phyloP scores from a whole-genome alignment of 2,797 vertebrate genomes.

The Pachyuromys duprasi region DNA sequence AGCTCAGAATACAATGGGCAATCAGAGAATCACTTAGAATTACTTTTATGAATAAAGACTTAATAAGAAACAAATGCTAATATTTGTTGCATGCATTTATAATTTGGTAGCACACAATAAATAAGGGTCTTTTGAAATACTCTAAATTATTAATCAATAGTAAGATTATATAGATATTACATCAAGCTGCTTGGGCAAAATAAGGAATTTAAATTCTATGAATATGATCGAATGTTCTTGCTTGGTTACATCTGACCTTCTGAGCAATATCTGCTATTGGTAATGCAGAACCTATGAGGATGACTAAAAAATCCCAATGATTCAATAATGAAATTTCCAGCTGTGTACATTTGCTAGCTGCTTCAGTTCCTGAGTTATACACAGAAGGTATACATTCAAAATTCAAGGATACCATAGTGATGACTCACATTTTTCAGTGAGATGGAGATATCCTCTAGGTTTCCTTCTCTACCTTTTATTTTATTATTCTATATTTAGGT shows the following conservation, averaged over 20 bases:
- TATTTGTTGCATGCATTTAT: neutral
- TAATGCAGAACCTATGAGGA: neutral
- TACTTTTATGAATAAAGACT: neutral
- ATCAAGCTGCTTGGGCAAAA: neutral
- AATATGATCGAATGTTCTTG: neutral
- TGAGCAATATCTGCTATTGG: neutral
- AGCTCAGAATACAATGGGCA: neutral
- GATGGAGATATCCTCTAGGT: neutral
- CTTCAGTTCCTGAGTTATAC: neutral
- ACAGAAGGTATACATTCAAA: neutral
- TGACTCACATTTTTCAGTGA: neutral
- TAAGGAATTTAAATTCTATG: neutral
- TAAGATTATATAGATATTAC: neutral
- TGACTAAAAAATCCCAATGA: neutral
- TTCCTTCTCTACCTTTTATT: neutral
- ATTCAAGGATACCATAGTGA: neutral
- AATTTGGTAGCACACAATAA: neutral
- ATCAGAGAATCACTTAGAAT: neutral
- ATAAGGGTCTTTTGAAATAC: neutral
- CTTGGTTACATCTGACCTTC: neutral
- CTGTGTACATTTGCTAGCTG: neutral
- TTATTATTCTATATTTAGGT: conserved; percentile 2
- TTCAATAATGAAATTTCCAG: neutral
- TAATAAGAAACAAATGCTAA: neutral
- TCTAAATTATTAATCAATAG: neutral